phyloP scores from a whole-genome alignment of 2,888 invertebrate species.

The Callyntrura guangdongensis region DNA sequence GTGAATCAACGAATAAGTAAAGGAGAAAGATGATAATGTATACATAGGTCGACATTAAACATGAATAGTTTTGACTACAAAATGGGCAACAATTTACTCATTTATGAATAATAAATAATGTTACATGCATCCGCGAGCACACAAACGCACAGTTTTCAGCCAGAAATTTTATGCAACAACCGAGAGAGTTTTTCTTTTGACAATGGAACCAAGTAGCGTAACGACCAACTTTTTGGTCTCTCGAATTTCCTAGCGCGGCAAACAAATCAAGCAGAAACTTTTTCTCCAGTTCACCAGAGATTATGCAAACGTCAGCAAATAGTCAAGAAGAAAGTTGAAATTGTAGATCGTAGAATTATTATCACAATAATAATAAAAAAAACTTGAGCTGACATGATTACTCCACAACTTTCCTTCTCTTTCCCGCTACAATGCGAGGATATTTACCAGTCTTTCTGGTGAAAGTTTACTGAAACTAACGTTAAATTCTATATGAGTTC shows the following conservation, averaged over 20 bases:
- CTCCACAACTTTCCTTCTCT: constrained; percentile 10
- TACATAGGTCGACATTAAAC: too few species aligned
- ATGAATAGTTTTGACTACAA: too few species aligned
- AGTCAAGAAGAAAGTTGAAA: constrained; percentile 60
- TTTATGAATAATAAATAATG: not conserved
- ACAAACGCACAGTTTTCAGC: too few species aligned
- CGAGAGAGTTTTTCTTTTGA: not conserved
- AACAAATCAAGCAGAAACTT: constrained; percentile 57
- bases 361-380: constrained; percentile 41
- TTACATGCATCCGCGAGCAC: too few species aligned
- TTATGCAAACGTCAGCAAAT: constrained; percentile 57
- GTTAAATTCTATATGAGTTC: too few species aligned
- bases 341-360: constrained; percentile 27
- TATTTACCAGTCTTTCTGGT: too few species aligned
- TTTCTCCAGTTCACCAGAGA: constrained; percentile 9
- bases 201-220: not conserved
- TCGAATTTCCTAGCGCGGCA: constrained; percentile 13
- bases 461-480: too few species aligned
- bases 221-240: not conserved
- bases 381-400: constrained; percentile 29
- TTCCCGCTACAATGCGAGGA: too few species aligned
- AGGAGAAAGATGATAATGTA: too few species aligned
- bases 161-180: not conserved
- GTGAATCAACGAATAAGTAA: too few species aligned
- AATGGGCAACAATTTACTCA: constrained; percentile 9